Evolutionary conservation across 2,797 vertebrate genomes (phyloP).

Genomic region (Ceryle rudis): DNA sequence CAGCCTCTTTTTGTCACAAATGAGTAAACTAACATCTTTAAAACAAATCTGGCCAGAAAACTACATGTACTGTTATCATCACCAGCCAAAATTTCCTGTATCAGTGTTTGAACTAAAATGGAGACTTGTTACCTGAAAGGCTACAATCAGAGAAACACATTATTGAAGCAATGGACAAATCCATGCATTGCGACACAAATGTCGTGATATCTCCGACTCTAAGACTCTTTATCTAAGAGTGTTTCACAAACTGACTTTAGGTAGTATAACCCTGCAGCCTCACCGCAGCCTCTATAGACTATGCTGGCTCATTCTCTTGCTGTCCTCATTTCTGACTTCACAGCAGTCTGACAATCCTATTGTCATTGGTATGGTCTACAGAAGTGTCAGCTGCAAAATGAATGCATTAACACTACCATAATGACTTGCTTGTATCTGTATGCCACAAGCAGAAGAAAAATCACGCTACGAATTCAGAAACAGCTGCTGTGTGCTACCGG

Average conservation of each 20-base stretch:
- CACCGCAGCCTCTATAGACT: neutral
- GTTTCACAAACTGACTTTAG: neutral
- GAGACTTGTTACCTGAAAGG: neutral
- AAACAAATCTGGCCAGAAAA: neutral
- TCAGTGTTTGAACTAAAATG: neutral
- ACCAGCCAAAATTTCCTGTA: neutral
- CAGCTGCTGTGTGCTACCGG: neutral
- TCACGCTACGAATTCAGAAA: neutral
- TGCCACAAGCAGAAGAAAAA: neutral
- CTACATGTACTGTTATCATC: neutral
- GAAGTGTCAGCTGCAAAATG: neutral
- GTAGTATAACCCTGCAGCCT: neutral
- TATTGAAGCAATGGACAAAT: neutral
- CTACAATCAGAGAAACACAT: accelerated
- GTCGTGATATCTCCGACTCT: neutral
- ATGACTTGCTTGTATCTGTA: neutral
- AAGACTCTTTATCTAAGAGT: neutral
- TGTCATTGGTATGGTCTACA: accelerated
- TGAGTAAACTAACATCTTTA: neutral
- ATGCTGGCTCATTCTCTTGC: neutral
- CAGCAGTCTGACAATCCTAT: neutral
- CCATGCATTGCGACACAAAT: neutral
- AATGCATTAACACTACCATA: neutral
- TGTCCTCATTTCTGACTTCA: neutral
- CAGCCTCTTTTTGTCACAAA: neutral